Evolutionary conservation across 1,140 invertebrate genomes (phyloP), one percentile per base, ranked within the genome.

Genomic region (Drosophila prosaltans): DNA sequence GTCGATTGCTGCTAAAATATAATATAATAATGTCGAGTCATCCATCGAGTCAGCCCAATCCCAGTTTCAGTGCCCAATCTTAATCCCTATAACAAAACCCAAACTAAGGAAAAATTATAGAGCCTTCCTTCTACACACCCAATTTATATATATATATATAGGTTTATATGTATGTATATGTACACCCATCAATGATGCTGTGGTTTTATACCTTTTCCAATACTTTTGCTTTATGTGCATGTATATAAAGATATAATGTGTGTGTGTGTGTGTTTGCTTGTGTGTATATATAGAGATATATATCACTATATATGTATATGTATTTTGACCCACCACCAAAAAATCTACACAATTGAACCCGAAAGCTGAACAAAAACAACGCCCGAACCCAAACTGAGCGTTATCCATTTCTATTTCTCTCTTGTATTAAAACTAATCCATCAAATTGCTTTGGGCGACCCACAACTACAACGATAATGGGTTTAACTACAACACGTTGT

Each of bases 21-120:
- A 86, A 72, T 86, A 86, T 76, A 88, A 80, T 88, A 86, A 81
- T 83, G 83, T 82, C 82, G 72, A 86, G 78, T 86, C 82, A 86
- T 85, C 82, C 82, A 86, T 85, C 82, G 81, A 26, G 48, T 64
- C 54, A 59, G 63, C 32, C 61, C 73, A 75, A 74, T 69, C 40
- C 59, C 72, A 21, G 57, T 69, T 51, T 73, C 73, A 48, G 45
- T 36, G 9, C 45, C 21, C 45, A 48, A 48, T 48, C 45, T 21
- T 48, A 48, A 48, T 48, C 45, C 16, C 45, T 2, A 43, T 3
- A n/a, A 3, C 41, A 51, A 77, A 68, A 64, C 60, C 26, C 48
- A 30, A 28, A 36, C 32, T 36, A 36, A 36, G 32, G 32, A 36
- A 65, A 54, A 72, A 67, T 58, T 71, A 28, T 9, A 59, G 63